Conservation (phyloP, 1,140 invertebrate genomes). For the Drosophila chauvacae region DNA sequence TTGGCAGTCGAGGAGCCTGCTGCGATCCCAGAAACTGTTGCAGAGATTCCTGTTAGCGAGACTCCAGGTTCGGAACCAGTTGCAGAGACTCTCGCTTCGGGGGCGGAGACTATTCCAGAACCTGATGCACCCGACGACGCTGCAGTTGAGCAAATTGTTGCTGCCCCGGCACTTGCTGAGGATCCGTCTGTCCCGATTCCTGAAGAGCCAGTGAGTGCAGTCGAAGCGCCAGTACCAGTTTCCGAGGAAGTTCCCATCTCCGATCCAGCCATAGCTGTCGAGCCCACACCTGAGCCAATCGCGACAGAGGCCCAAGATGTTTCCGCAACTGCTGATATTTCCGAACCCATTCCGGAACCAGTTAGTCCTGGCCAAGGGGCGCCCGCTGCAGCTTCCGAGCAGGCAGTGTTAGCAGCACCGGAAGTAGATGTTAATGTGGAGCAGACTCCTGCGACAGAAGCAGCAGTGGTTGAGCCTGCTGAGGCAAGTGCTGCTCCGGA, state of each 20-base stretch:
- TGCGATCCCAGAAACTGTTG: background rate
- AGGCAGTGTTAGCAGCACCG: background rate
- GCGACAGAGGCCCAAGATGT: background rate
- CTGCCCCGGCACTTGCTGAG: background rate
- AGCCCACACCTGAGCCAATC: background rate
- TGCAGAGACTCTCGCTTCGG: background rate
- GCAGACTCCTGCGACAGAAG: background rate
- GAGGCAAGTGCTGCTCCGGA: conserved; percentile 1
- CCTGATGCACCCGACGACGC: background rate
- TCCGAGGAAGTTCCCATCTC: background rate
- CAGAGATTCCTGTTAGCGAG: background rate
- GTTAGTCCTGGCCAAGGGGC: background rate
- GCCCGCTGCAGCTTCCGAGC: background rate
- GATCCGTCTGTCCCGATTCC: background rate
- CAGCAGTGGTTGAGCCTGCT: background rate
- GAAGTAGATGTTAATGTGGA: background rate
- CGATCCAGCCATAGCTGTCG: background rate
- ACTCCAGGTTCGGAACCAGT: background rate
- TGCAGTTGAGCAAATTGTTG: background rate
- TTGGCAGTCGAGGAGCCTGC: background rate
- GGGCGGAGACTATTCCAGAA: background rate
- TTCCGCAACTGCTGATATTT: background rate
- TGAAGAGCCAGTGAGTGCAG: background rate
- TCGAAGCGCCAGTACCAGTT: background rate
- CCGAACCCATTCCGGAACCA: background rate